Evolutionary conservation across 1,140 invertebrate species (phyloP).

Genomic region (Tetramorium simillimum): DNA sequence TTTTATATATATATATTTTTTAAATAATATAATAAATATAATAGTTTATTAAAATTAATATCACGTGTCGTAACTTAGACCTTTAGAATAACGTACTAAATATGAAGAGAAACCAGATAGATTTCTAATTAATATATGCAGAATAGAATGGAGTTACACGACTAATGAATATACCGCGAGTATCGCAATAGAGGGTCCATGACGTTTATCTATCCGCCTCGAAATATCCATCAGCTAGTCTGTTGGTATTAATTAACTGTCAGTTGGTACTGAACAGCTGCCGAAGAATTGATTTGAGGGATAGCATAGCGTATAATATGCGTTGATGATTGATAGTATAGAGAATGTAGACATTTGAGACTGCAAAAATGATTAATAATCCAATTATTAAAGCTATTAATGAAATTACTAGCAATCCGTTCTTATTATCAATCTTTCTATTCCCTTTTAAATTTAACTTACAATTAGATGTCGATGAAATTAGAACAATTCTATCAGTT

Average conservation of each 20-base stretch:
- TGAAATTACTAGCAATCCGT: background rate
- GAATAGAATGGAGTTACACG: conserved; percentile 44
- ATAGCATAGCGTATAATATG: conserved; percentile 37
- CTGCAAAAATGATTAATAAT: conserved; percentile 49
- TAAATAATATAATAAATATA: background rate
- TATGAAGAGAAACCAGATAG: background rate
- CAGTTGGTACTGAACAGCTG: conserved; percentile 36
- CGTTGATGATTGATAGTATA: conserved; percentile 27
- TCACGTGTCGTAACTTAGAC: background rate
- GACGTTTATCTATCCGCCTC: conserved; percentile 40
- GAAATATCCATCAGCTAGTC: conserved; percentile 52
- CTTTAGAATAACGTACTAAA: conserved; percentile 20
- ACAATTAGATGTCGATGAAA: background rate
- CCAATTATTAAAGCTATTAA: conserved; percentile 18
- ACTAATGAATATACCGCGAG: conserved; percentile 41
- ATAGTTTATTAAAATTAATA: background rate
- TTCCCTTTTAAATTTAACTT: background rate
- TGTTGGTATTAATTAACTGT: conserved; percentile 54
- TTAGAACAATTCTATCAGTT: background rate
- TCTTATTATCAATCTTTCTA: conserved; percentile 13
- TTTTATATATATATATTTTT: background rate
- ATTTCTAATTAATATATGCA: conserved; percentile 49
- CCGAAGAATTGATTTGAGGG: conserved; percentile 55
- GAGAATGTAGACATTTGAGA: conserved; percentile 38
- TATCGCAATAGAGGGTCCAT: background rate